Evolutionary conservation across 2,113 vertebrate genomes (phyloP).

Genomic region (Ictalurus furcatus): DNA sequence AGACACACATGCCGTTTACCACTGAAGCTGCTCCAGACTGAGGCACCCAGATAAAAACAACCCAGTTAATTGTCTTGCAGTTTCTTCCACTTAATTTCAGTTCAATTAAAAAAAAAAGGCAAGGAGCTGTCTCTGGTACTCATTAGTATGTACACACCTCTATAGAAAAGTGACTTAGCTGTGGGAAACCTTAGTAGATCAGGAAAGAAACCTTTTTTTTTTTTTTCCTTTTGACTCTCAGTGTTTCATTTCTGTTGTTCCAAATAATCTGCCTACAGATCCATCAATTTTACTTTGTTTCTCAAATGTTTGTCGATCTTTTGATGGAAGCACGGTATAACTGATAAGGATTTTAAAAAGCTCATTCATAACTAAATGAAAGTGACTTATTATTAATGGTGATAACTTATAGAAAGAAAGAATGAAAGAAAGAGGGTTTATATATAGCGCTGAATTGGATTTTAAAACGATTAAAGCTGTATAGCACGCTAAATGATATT

Average conservation of each 20-base stretch:
- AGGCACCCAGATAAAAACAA: constrained; percentile 75
- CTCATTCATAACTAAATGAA: not conserved
- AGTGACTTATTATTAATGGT: not conserved
- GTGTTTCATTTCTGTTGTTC: constrained; percentile 26
- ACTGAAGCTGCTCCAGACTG: constrained; percentile 76
- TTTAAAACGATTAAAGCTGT: not conserved
- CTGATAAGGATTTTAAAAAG: not conserved
- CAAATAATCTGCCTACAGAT: not conserved
- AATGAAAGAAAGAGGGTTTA: not conserved
- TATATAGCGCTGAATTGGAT: not conserved
- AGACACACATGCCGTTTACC: constrained; percentile 67
- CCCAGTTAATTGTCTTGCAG: constrained; percentile 86
- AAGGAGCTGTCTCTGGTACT: constrained; percentile 75
- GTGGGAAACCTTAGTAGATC: constrained; percentile 52
- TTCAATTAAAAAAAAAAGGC: constrained; percentile 73
- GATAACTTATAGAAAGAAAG: not conserved
- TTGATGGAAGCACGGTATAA: not conserved
- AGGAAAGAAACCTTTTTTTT: constrained; percentile 21
- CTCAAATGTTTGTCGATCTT: not conserved
- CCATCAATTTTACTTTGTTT: not conserved
- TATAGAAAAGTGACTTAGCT: constrained; percentile 65
- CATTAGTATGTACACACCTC: constrained; percentile 75
- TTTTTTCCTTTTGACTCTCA: not conserved
- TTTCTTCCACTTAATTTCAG: constrained; percentile 90
- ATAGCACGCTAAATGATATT: not conserved